Conservation (phyloP, 2,113 vertebrate genomes). For the Hydrochoerus hydrochaeris region DNA sequence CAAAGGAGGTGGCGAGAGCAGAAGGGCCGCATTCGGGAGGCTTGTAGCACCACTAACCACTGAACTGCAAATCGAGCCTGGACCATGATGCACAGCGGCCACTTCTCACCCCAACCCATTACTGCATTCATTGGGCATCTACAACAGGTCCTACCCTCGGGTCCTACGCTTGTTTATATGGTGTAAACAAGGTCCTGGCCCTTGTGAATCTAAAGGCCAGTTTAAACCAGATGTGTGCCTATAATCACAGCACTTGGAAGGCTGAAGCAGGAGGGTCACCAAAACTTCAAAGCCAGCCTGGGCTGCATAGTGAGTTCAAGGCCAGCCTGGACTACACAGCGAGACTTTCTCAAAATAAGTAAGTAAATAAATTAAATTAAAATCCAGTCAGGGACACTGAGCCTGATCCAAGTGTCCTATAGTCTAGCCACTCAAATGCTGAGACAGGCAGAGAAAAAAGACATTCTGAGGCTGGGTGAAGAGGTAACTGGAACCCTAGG, state of each 20-base stretch:
- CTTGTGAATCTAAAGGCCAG: not conserved
- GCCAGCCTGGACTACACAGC: not conserved
- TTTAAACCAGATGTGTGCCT: not conserved
- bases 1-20: not conserved
- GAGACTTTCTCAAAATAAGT: not conserved
- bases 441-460: not conserved
- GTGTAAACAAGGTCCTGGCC: not conserved
- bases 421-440: not conserved
- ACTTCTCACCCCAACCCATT: not conserved
- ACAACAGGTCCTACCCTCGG: not conserved
- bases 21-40: not conserved
- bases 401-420: not conserved
- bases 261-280: not conserved
- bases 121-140: no score
- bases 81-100: not conserved
- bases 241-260: not conserved
- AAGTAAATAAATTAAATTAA: not conserved
- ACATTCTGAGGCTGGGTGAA: not conserved
- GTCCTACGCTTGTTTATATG: not conserved
- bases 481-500: not conserved
- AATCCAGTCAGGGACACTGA: not conserved
- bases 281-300: not conserved
- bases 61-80: not conserved
- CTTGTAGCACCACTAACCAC: not conserved
- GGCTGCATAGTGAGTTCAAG: not conserved